A percentile compares a stretch with the other conserved stretches of the same genome.
Evolutionary conservation across 2,113 vertebrate genomes (phyloP).

Genomic region (Nothobranchius kuhntae): DNA sequence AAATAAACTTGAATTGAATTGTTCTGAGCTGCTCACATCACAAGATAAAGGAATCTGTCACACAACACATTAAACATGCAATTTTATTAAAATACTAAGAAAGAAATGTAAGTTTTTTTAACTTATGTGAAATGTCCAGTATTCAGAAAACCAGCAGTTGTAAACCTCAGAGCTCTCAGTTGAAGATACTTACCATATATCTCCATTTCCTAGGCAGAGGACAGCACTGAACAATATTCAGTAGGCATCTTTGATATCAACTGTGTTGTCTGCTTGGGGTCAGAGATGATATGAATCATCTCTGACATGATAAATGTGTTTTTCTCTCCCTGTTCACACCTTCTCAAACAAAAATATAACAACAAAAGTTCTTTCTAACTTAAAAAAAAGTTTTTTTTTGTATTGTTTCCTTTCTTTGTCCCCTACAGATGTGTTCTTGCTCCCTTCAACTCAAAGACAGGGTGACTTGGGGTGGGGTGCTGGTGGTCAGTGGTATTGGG

Average conservation of each 20-base stretch:
- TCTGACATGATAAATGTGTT: slow-evolving; percentile 77
- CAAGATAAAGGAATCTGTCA: too few species aligned
- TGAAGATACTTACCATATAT: slow-evolving; percentile 49
- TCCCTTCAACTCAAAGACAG: slow-evolving; percentile 39
- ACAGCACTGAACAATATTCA: slow-evolving; percentile 67
- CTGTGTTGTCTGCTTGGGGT: slow-evolving; percentile 63
- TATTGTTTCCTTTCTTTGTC: slow-evolving; percentile 25
- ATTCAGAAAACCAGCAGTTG: slow-evolving; percentile 12
- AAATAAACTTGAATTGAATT: too few species aligned
- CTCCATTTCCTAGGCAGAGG: slow-evolving; percentile 63
- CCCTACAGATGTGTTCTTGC: slow-evolving; percentile 41
- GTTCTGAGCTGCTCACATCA: too few species aligned
- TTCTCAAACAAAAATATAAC: slow-evolving; percentile 70
- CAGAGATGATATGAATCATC: slow-evolving; percentile 70
- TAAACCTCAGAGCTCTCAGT: slow-evolving; percentile 14
- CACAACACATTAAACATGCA: too few species aligned
- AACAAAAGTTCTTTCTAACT: slow-evolving; percentile 75
- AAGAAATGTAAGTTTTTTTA: slow-evolving; percentile 4
- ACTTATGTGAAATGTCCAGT: slow-evolving; percentile 20
- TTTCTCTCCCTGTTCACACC: slow-evolving; percentile 66
- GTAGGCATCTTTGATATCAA: slow-evolving; percentile 65
- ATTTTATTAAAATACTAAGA: too few species aligned
- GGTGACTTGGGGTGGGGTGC: slow-evolving; percentile 40
- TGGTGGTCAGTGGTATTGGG: slow-evolving; percentile 1
- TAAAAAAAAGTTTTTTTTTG: slow-evolving; percentile 38